A percentile compares a stretch with the other conserved stretches of the same genome.
Evolutionary conservation across 1,140 invertebrate genomes (phyloP).

Genomic region (Aphidius ervi): DNA sequence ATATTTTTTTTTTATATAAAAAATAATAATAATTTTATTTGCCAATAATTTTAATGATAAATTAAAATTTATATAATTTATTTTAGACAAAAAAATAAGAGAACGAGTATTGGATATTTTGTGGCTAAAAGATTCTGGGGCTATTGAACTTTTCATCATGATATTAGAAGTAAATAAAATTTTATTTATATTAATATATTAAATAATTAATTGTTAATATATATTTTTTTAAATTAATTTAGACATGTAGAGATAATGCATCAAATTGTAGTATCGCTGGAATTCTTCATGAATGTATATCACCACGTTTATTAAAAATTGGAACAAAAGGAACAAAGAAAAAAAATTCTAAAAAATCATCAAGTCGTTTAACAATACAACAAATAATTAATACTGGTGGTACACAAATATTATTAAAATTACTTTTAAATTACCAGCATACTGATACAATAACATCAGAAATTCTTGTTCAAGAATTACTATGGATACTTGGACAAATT

Average conservation of each 20-base stretch:
- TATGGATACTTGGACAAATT: conserved; percentile 53
- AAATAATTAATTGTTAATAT: conserved; percentile 8
- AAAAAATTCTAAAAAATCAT: conserved; percentile 37
- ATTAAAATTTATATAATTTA: conserved; percentile 34
- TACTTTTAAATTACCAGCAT: conserved; percentile 44
- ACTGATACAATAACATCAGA: conserved; percentile 44
- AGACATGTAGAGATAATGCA: conserved; percentile 45
- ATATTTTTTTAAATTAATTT: conserved; percentile 25
- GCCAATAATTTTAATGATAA: background rate
- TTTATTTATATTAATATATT: conserved; percentile 14
- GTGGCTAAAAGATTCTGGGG: conserved; percentile 56
- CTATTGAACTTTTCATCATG: conserved; percentile 54
- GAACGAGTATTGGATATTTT: conserved; percentile 57
- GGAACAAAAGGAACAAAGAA: conserved; percentile 36
- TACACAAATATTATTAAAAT: conserved; percentile 49
- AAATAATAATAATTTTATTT: background rate
- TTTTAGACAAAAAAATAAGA: conserved; percentile 56
- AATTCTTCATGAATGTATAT: conserved; percentile 49
- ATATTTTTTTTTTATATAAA: background rate
- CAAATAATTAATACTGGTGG: conserved; percentile 50
- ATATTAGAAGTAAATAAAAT: conserved; percentile 54
- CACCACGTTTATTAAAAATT: conserved; percentile 38
- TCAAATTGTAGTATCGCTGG: conserved; percentile 41
- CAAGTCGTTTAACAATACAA: conserved; percentile 39
- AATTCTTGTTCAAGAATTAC: conserved; percentile 47